Evolutionary conservation across 2,797 vertebrate species (phyloP).

Genomic region (Otolemur crassicaudatus): DNA sequence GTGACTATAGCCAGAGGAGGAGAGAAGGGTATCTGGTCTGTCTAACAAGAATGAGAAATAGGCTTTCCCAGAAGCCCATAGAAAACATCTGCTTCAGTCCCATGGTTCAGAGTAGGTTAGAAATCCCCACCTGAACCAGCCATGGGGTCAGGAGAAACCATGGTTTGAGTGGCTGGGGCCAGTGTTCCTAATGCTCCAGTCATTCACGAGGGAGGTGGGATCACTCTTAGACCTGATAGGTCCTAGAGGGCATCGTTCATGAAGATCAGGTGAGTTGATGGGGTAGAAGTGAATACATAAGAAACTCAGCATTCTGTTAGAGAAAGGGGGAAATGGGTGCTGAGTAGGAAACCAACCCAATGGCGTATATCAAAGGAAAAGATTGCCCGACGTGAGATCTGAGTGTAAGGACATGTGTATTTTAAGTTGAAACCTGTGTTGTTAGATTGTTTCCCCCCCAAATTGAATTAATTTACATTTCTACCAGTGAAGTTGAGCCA

Average conservation of each 20-base stretch:
- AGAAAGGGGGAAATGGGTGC: neutral
- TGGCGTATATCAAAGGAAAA: neutral
- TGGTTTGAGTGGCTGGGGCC: neutral
- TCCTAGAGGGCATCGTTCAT: neutral
- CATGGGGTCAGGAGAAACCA: neutral
- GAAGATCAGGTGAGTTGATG: neutral
- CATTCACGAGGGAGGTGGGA: neutral
- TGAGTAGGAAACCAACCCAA: neutral
- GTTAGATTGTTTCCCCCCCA: constrained; percentile 19
- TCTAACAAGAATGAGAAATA: neutral
- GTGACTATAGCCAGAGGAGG: neutral
- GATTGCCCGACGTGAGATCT: neutral
- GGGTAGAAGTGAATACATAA: neutral
- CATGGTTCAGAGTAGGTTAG: neutral
- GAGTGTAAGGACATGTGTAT: neutral
- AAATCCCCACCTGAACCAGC: neutral
- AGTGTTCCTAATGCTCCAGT: neutral
- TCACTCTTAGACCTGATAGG: neutral
- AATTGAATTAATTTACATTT: constrained; percentile 7
- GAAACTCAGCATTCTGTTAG: neutral
- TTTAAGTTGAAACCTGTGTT: neutral
- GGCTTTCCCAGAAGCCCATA: neutral
- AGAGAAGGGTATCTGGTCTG: neutral
- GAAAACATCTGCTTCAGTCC: neutral
- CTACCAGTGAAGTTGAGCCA: neutral